Evolutionary conservation across 2,113 vertebrate genomes (phyloP).

Genomic region (Phaethornis superciliosus): DNA sequence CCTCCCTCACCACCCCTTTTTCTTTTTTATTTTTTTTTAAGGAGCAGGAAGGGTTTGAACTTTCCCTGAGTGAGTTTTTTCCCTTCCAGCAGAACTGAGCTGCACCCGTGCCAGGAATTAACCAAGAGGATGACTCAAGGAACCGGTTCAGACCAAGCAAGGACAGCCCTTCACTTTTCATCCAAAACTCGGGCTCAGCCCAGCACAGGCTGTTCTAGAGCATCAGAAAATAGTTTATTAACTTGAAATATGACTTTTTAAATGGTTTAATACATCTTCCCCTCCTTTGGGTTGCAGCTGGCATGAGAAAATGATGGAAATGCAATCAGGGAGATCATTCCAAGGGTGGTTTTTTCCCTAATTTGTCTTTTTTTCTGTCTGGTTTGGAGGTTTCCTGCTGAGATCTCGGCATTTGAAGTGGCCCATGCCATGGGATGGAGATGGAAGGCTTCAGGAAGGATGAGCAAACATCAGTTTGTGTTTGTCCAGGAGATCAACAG

Average conservation of each 20-base stretch:
- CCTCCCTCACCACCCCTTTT: too few species aligned
- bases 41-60: not conserved
- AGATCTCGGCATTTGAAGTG: not conserved
- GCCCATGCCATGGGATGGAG: rapidly evolving
- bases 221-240: conserved; percentile 13
- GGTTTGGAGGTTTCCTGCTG: not conserved
- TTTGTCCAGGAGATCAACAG: not conserved
- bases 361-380: not conserved
- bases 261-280: not conserved
- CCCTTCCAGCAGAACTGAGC: conserved; percentile 19
- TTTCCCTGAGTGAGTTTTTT: conserved; percentile 36
- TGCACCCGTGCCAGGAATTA: conserved; percentile 46
- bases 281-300: not conserved
- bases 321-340: not conserved
- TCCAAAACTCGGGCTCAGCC: conserved; percentile 11
- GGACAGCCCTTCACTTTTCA: conserved; percentile 32
- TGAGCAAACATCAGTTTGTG: not conserved
- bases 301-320: not conserved
- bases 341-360: not conserved
- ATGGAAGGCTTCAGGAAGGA: not conserved
- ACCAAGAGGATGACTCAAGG: conserved; percentile 63
- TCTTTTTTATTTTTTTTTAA: not conserved
- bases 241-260: conserved; percentile 30
- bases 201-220: conserved; percentile 50
- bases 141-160: conserved; percentile 50